Percentiles rank a stretch among this genome's conserved stretches.
phyloP scores from a whole-genome alignment of 2,113 vertebrate genomes.

The Oryzias woworae region DNA sequence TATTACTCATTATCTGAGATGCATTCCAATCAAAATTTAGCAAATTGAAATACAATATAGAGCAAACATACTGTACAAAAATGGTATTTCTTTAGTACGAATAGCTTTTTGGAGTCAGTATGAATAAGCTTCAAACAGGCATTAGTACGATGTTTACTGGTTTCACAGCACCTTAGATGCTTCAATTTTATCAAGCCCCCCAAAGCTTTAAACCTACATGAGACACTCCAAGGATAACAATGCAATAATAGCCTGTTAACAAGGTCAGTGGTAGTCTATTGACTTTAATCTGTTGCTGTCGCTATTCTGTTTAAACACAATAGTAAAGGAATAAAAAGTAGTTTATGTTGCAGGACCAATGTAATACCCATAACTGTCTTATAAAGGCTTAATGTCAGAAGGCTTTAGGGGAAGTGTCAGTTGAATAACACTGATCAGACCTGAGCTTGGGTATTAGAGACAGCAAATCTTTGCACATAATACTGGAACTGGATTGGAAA shows the following conservation, averaged over 20 bases:
- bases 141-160: conserved; percentile 24
- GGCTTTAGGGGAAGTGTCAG: conserved; percentile 59
- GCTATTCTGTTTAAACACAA: conserved; percentile 49
- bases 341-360: conserved; percentile 57
- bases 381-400: conserved; percentile 66
- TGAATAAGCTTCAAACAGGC: conserved; percentile 39
- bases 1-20: neutral
- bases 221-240: conserved; percentile 55
- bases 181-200: conserved; percentile 48
- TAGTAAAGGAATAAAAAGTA: conserved; percentile 55
- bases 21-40: neutral
- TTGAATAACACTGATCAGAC: conserved; percentile 66
- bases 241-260: conserved; percentile 53
- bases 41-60: no score
- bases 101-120: conserved; percentile 48
- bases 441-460: conserved; percentile 63
- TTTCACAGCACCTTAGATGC: conserved; percentile 27
- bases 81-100: conserved; percentile 22
- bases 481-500: conserved; percentile 39
- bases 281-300: conserved; percentile 51
- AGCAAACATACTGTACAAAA: neutral
- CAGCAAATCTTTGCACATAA: conserved; percentile 56
- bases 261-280: conserved; percentile 41
- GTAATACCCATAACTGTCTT: conserved; percentile 63
- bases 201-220: conserved; percentile 48